A percentile compares a stretch with the other conserved stretches of the same genome.
phyloP scores from a whole-genome alignment of 2,797 vertebrate species.

The Prunella strophiata region DNA sequence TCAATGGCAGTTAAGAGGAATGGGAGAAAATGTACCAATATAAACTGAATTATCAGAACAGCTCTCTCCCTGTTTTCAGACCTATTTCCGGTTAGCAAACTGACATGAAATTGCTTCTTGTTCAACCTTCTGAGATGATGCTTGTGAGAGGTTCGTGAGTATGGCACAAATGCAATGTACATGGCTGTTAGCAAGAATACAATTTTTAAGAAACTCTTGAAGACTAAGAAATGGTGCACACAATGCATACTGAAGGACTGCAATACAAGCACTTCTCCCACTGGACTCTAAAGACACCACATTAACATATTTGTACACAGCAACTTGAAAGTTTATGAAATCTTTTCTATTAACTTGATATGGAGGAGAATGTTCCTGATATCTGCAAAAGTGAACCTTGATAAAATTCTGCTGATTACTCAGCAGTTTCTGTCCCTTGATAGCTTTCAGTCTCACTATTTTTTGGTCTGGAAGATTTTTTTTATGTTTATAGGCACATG shows the following conservation, averaged over 20 bases:
- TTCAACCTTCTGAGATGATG: neutral
- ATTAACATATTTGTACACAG: neutral
- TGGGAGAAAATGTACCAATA: neutral
- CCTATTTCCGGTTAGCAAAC: neutral
- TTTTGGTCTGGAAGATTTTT: neutral
- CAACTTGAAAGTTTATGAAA: neutral
- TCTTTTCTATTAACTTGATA: neutral
- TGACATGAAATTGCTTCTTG: neutral
- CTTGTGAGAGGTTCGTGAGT: accelerated
- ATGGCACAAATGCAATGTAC: no score
- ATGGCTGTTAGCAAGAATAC: neutral
- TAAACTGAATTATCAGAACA: neutral
- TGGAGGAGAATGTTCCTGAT: neutral
- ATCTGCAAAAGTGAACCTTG: neutral
- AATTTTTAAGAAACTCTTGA: neutral
- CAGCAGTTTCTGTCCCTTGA: neutral
- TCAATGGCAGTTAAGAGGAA: neutral
- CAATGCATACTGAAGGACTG: neutral
- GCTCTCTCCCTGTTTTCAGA: neutral
- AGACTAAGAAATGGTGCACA: neutral
- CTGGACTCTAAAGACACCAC: neutral
- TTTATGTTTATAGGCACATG: neutral
- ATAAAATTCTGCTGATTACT: neutral
- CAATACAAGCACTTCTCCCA: neutral
- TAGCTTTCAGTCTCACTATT: neutral